These are phyloP conservation scores for Odontophorus gujanensis DNA, from an alignment of 2,113 vertebrate genomes.

Conservation along the genomic window DNA sequence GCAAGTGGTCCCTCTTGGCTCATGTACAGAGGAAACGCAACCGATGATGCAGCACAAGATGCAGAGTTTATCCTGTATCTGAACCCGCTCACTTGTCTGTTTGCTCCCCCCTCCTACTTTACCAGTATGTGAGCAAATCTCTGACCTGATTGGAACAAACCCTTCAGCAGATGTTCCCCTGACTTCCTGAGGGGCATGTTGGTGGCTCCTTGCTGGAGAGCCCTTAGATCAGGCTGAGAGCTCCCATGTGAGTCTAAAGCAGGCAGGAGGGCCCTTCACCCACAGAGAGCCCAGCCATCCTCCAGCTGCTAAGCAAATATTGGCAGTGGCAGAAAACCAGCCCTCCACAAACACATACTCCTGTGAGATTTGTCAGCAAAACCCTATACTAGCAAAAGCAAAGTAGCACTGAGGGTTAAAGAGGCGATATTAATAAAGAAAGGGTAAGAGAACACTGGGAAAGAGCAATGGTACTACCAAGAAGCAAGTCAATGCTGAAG, in stretches of 20 bases:
- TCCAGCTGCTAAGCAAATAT: constrained; percentile 50
- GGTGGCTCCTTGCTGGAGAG: constrained; percentile 45
- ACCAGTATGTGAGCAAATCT: background rate
- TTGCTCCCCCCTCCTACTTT: background rate
- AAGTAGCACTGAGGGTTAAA: background rate
- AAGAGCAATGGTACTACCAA: background rate
- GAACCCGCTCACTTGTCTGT: background rate
- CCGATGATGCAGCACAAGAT: background rate
- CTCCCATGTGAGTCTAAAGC: constrained; percentile 36
- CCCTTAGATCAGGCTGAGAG: constrained; percentile 34
- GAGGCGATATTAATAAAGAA: background rate
- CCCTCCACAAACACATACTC: background rate
- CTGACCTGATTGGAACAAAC: background rate
- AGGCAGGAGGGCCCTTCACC: constrained; percentile 51
- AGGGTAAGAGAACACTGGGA: background rate
- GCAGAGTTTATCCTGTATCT: background rate
- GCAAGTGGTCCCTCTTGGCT: constrained; percentile 31
- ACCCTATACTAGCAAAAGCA: background rate
- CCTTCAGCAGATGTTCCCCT: constrained; percentile 7
- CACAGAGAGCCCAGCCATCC: constrained; percentile 13
- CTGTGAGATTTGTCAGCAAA: constrained; percentile 14
- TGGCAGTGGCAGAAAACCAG: constrained; percentile 24
- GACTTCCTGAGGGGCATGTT: background rate
- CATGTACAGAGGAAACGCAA: background rate
- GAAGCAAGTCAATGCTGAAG: background rate